These are phyloP conservation scores for Cephus nigrinus DNA, from an alignment of 2,888 invertebrate genomes.

Conservation along the genomic window DNA sequence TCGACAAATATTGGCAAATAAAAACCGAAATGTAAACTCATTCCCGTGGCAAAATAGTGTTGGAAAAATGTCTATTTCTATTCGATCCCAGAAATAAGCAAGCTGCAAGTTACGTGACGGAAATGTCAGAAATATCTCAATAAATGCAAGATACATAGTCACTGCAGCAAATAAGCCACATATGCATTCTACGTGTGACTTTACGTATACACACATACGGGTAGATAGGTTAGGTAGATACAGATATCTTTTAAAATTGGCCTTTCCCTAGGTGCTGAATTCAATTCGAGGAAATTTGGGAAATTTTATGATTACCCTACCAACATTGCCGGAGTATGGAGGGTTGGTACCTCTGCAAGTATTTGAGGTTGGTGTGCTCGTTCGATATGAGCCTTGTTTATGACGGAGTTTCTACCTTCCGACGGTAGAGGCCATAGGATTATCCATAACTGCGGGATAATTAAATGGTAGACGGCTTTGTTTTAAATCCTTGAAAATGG, in stretches of 20 bases:
- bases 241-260: background rate
- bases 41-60: background rate
- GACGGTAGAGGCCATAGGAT: background rate
- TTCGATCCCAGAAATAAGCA: background rate
- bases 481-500: background rate
- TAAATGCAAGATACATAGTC: background rate
- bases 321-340: background rate
- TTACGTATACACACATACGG: background rate
- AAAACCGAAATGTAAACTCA: background rate
- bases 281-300: background rate
- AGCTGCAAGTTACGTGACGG: background rate
- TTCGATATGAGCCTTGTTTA: background rate
- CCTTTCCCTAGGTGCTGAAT: background rate
- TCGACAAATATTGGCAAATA: background rate
- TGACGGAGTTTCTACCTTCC: background rate
- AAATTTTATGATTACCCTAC: background rate
- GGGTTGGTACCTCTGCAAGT: background rate
- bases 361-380: background rate
- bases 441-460: background rate
- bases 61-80: background rate
- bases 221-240: background rate
- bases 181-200: background rate
- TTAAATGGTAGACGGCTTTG: background rate
- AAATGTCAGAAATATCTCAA: background rate
- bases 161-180: background rate